Conservation (phyloP, 2,888 invertebrate species). For the Candidula unifasciata region DNA sequence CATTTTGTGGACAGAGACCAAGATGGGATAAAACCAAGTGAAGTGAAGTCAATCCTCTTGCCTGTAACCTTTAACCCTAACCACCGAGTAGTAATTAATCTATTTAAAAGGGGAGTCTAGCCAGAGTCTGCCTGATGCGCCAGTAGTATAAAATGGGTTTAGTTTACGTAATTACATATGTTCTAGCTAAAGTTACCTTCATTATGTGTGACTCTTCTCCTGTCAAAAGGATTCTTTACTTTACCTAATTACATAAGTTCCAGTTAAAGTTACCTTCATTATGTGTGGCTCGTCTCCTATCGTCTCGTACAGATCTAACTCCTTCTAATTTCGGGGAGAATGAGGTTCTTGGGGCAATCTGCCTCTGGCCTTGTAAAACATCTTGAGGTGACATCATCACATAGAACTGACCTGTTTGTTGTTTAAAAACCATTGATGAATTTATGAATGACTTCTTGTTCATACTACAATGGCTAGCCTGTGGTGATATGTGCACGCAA, state of each 20-base stretch:
- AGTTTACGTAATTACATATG: not conserved
- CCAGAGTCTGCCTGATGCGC: too few species aligned
- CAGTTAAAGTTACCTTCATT: slow-evolving; percentile 83
- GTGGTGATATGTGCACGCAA: too few species aligned
- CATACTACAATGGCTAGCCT: too few species aligned
- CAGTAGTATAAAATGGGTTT: too few species aligned
- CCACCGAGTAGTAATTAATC: too few species aligned
- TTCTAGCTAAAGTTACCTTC: slow-evolving; percentile 80
- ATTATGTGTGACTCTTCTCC: slow-evolving; percentile 93
- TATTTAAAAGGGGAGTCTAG: too few species aligned
- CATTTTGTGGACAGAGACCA: too few species aligned
- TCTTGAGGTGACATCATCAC: slow-evolving; percentile 90
- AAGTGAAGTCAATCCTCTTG: too few species aligned
- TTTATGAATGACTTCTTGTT: not conserved
- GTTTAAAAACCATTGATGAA: not conserved
- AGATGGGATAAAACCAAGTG: too few species aligned
- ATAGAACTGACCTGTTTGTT: slow-evolving; percentile 83
- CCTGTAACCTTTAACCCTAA: too few species aligned
- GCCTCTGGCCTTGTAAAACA: slow-evolving; percentile 82
- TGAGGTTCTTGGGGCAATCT: slow-evolving; percentile 76
- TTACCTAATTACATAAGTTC: not conserved
- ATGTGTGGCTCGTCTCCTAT: slow-evolving; percentile 92
- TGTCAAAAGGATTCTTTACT: slow-evolving; percentile 83
- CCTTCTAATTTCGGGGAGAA: slow-evolving; percentile 75
- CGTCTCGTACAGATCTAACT: slow-evolving; percentile 82